Evolutionary conservation across 2,113 vertebrate species (phyloP), one percentile per base, ranked within the genome.

Genomic region (Cyphomyrus discorhynchus): DNA sequence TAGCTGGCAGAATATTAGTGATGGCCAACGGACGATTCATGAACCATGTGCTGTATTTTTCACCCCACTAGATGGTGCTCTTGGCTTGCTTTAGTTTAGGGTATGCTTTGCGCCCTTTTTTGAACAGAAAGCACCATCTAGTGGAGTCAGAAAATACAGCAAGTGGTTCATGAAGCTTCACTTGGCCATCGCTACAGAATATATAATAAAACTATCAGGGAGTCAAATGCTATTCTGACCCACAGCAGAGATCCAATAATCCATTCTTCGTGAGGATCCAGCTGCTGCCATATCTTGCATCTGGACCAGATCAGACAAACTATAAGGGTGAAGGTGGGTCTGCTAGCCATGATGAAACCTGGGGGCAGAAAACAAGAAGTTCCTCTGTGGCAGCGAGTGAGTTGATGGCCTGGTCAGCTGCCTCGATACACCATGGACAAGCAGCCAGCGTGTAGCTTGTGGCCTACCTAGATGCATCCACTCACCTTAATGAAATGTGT

Each of bases 241-340:
- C 91, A 92, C 90, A 93, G 93, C 95, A 95, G 95, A 96, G 96
- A 94, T 93, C 92, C 92, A 94, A 92, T 95, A 95, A 95, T 94
- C 93, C 90, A 93, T 94, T 95, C 8, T 2, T 91, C 93, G 94
- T 95, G 92, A 91, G 91, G 94, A 93, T 95, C 89, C 39, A 90
- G 46, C 87, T 90, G 82, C 53, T 88, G 91, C 94, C 92, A 42
- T 42, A 87, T 0, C 90, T 85, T 56, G 15, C 74, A 77, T 39
- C 31, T 77, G 27, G 31, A 39, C 70, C 1, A 77, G 70, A 77
- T 19, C 35, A 19, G 74, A 42, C 35, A 77, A 93, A 94, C 94
- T 93, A 94, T 5, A 45, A 45, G 0, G 39, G 93, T 93, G 91
- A 95, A 92, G 86, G 90, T 88, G 92, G 92, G 93, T 91, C 92